Evolutionary conservation across 2,113 vertebrate genomes (phyloP), one percentile per base, ranked within the genome.

Genomic region (Hyperopisus bebe): DNA sequence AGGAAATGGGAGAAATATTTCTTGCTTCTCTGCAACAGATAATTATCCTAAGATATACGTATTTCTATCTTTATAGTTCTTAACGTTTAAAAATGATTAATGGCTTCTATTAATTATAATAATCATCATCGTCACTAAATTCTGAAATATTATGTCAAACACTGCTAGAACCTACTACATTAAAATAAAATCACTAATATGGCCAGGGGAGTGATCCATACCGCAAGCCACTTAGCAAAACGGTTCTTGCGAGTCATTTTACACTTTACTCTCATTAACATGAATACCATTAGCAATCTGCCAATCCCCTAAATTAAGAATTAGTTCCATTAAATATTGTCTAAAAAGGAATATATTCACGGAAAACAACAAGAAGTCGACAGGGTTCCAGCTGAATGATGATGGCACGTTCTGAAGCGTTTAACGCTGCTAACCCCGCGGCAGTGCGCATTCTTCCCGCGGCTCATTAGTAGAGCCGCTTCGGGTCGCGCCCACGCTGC

Each of bases 401-500:
- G 62, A 70, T 70, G 27, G 3, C 27, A 27, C 27, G 62, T 70
- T 70, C 9, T n/a, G 9, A 31, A 70, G 50, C 5, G n/a, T 19
- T 13, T 31, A 35, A 87, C 24, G 3, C 5, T 15, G 50, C 7
- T 21, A 53, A 66, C 53, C 62, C 62, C n/a, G n/a, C 62, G 9
- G 62, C 27, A 27, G 27, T 27, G 27, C n/a, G n/a, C 44, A n/a
- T 84, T 47, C 82, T 50, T 93, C 92, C 46, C 11, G 27, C 58
- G 88, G 62, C 66, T 50, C 48, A 15, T 74, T 66, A 55, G 50
- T 13, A 55, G 31, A 10, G 85, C 85, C 27, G 85, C 50, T 87
- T 87, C n/a, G 46, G 48, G 84, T 47, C 46, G 42, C 44, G 48
- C 46, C 83, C 35, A 39, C 35, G n/a, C 27, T 95, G 94, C 95